A percentile compares a stretch with the other conserved stretches of the same genome.
Conservation (phyloP, 2,888 invertebrate genomes). For the Apamea monoglypha region DNA sequence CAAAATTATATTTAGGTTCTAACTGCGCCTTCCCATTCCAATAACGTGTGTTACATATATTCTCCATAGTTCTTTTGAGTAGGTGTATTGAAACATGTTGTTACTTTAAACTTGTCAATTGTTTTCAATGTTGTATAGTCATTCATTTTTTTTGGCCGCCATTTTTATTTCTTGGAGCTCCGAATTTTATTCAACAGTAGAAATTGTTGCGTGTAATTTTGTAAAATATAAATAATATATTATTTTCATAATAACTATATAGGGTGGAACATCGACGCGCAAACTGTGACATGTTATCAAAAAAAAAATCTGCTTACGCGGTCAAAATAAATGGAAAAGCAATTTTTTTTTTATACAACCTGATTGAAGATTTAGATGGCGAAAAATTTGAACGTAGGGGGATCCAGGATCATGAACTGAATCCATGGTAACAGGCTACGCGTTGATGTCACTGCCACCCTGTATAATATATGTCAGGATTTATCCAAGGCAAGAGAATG, state of each 20-base stretch:
- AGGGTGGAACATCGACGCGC: no score
- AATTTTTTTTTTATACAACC: no score
- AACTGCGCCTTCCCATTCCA: slow-evolving; percentile 80
- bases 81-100: neutral
- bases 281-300: no score
- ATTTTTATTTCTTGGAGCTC: neutral
- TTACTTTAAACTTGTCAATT: neutral
- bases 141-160: slow-evolving; percentile 20
- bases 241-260: neutral
- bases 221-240: neutral
- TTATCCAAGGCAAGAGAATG: slow-evolving; percentile 3
- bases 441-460: no score
- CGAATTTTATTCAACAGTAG: neutral
- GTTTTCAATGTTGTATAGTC: neutral
- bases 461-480: neutral
- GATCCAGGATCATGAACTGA: no score
- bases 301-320: no score
- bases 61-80: slow-evolving; percentile 54
- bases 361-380: no score
- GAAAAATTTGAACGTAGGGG: no score
- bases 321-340: no score
- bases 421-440: no score
- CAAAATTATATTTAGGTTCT: slow-evolving; percentile 81
- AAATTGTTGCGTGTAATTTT: neutral
- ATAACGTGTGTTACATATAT: slow-evolving; percentile 71